phyloP scores from a whole-genome alignment of 2,888 invertebrate genomes.

The Lasioglossum pauxillum region DNA sequence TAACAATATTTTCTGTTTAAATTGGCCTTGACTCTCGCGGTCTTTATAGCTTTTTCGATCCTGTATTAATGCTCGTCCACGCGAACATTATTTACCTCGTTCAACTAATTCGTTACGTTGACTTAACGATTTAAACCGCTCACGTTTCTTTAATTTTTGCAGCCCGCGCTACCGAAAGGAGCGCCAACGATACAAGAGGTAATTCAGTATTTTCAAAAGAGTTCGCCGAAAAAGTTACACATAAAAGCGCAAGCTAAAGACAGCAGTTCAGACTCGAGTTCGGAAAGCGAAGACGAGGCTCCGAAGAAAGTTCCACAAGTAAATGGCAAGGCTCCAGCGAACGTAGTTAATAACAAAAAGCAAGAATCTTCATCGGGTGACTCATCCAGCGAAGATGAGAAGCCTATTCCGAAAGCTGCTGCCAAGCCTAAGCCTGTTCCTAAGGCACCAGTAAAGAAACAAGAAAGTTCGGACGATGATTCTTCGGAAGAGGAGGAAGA shows the following conservation, averaged over 20 bases:
- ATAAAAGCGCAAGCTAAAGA: conserved; percentile 76
- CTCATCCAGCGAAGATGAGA: conserved; percentile 77
- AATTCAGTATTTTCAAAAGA: conserved; percentile 86
- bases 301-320: conserved; percentile 71
- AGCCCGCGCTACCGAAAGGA: conserved; percentile 88
- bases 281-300: conserved; percentile 78
- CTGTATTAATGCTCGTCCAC: not conserved
- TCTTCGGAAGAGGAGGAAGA: conserved; percentile 77
- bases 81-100: rapidly evolving
- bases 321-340: conserved; percentile 73
- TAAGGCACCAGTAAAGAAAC: conserved; percentile 74
- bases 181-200: conserved; percentile 88
- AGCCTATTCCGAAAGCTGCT: conserved; percentile 57
- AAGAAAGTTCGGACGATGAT: conserved; percentile 78
- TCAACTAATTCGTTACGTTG: not conserved
- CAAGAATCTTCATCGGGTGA: conserved; percentile 75
- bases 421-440: conserved; percentile 67
- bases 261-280: conserved; percentile 82
- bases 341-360: conserved; percentile 60
- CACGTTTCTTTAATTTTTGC: conserved; percentile 71
- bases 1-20: not conserved
- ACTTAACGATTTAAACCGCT: not conserved
- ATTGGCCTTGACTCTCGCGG: not conserved
- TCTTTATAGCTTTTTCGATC: not conserved
- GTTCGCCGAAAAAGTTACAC: conserved; percentile 84